Evolutionary conservation across 2,888 invertebrate genomes (phyloP), one percentile per base, ranked within the genome.

Genomic region (Aricia artaxerxes): DNA sequence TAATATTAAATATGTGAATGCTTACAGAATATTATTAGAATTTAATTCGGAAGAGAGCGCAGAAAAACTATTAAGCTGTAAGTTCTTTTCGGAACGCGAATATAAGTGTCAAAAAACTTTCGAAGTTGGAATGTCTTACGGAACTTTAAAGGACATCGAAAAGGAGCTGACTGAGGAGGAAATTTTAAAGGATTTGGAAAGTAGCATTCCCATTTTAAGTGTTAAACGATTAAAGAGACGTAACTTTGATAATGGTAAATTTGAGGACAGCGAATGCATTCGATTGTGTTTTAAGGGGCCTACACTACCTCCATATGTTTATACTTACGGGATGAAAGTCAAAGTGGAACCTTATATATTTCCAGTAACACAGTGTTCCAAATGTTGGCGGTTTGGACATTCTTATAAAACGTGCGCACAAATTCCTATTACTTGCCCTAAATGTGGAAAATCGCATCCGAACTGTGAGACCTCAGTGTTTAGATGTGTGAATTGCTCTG

Each of bases 361-460:
- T 44, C 82, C 82, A 0, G 83, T 82, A 1, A 81, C 82, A 0
- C 81, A 83, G 44, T 83, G 82, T 44, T 82, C 82, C 16, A 61
- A 40, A 16, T 83, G 82, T 40, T 83, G 82, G 82, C 77, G 77
- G 44, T 82, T 69, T 49, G 82, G 82, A 2, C 81, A 83, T 31
- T 31, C 73, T 9, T 5, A 5, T 2, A 79, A 76, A 49, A 49
- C 53, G 49, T 80, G 60, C 82, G 82, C 31, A 80, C 82, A 9
- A n/a, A 79, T 75, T 24, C 72, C 35, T 53, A 13, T 61, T 4
- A 73, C n/a, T 44, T 79, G 79, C n/a, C 79, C 79, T 5, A 79
- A 79, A 61, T 79, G 73, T 44, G 77, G 40, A 31, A 16, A 31
- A 16, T 44, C 73, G 44, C 79, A 75, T 44, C 35, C 24, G 4